Base-by-base conservation (phyloP, 2,113 vertebrate species). In the Origma solitaria region DNA sequence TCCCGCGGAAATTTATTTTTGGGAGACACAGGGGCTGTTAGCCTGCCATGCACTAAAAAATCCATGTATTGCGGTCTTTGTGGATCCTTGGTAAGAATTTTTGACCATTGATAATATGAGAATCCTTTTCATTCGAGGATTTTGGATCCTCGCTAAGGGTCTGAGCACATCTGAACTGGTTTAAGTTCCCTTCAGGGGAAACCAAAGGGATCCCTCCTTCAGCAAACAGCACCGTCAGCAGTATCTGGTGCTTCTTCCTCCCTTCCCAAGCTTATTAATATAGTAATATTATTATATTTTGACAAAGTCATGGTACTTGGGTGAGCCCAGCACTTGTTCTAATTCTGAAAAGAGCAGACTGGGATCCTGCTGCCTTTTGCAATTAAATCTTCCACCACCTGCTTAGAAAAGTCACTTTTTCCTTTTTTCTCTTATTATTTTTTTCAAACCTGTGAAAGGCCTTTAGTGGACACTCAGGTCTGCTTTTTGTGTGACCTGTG, bases 11-110 rank as follows among this genome's bases (percentile, higher is more conserved):
- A 61, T 6, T 3, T 3, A 18, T 5, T 73, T 77, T 53, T 24
- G 13, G 28, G 45, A n/a, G 11, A 30, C 45, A 44, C 0, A 2
- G 2, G 31, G 7, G 8, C 3, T n/a, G 11, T 28, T 10, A 33
- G 2, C 6, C 30, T 50, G 30, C 11, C 3, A 1, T 3, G 9
- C 2, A 7, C 33, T 23, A 24, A 51, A 50, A 88, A 23, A 33
- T 9, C 15, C 19, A 45, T 8, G 2, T 24, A 14, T 30, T 75
- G 12, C 17, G 28, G 38, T 31, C 11, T 8, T 88, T 66, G 24
- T 33, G 31, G 21, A 23, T 25, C 31, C 42, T 27, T 7, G 0
- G 17, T 10, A 51, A 47, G 23, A 30, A 14, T 35, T 62, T 62
- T 9, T 18, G 5, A 10, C 14, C 21, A 22, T 35, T 3, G 0